Conservation (phyloP, 2,797 vertebrate genomes). For the Sebastes baramenuke region DNA sequence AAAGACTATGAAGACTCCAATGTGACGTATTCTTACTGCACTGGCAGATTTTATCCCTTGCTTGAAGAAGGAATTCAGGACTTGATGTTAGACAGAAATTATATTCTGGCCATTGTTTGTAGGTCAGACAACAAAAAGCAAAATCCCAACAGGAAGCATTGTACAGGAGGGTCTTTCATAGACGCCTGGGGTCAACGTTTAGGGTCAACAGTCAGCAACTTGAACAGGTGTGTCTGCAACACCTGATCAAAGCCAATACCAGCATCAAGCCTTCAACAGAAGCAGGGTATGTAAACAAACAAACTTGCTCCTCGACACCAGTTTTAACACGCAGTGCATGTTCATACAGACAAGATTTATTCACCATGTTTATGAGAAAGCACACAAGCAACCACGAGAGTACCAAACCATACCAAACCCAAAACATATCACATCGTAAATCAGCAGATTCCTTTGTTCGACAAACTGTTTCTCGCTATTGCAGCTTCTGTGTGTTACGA, state of each 20-base stretch:
- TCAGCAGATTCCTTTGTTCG: not conserved
- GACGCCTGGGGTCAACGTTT: not conserved
- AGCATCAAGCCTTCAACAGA: not conserved
- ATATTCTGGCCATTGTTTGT: no score
- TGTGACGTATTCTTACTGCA: no score
- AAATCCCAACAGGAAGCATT: not conserved
- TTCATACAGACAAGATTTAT: not conserved
- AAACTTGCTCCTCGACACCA: not conserved
- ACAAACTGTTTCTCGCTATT: not conserved
- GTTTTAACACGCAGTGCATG: not conserved
- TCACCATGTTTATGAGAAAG: not conserved
- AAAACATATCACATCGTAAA: not conserved
- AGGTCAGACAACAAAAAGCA: no score
- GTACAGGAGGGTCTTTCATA: not conserved
- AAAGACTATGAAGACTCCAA: not conserved
- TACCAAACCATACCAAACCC: not conserved
- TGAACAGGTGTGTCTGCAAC: not conserved
- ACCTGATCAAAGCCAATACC: not conserved
- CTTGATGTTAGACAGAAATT: no score
- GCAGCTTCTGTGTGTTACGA: not conserved
- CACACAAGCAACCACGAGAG: not conserved
- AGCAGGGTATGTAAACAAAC: not conserved
- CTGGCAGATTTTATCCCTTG: no score
- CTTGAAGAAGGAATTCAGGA: no score
- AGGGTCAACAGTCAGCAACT: not conserved